Evolutionary conservation across 2,797 vertebrate genomes (phyloP).

Genomic region (Gymnocypris eckloni): DNA sequence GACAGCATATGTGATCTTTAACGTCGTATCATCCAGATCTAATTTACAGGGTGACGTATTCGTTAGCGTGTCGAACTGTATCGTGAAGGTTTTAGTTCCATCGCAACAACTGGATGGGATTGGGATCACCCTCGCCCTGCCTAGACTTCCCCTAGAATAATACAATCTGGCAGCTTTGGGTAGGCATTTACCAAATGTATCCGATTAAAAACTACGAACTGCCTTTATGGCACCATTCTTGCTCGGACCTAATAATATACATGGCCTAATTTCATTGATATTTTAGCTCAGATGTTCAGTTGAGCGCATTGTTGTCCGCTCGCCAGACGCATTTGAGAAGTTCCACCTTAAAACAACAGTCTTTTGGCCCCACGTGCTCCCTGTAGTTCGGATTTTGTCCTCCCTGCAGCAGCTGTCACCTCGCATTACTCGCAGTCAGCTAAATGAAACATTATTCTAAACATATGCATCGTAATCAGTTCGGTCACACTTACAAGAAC

Average conservation of each 20-base stretch:
- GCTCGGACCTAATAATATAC: neutral
- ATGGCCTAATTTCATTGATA: neutral
- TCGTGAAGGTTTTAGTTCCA: neutral
- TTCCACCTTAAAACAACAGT: conserved; percentile 92
- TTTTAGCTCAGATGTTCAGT: neutral
- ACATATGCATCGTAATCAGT: conserved; percentile 99
- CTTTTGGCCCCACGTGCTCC: conserved; percentile 97
- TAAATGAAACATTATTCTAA: conserved; percentile 99
- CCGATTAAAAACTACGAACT: neutral
- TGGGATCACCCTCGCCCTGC: neutral
- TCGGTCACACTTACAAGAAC: conserved; percentile 99
- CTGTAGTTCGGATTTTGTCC: conserved; percentile 98
- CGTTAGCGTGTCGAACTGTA: conserved; percentile 21
- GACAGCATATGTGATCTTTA: conserved; percentile 65
- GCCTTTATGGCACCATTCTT: neutral
- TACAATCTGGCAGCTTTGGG: neutral
- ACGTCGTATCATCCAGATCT: conserved; percentile 52
- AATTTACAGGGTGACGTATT: conserved; percentile 60
- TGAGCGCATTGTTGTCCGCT: neutral
- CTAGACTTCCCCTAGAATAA: neutral
- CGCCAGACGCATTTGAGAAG: conserved; percentile 63
- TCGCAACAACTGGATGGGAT: neutral
- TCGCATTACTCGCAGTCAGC: conserved; percentile 99
- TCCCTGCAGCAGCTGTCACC: conserved; percentile 99
- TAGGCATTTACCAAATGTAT: neutral